Evolutionary conservation across 1,140 invertebrate species (phyloP), one percentile per base, ranked within the genome.

Genomic region (Hermetia illucens): DNA sequence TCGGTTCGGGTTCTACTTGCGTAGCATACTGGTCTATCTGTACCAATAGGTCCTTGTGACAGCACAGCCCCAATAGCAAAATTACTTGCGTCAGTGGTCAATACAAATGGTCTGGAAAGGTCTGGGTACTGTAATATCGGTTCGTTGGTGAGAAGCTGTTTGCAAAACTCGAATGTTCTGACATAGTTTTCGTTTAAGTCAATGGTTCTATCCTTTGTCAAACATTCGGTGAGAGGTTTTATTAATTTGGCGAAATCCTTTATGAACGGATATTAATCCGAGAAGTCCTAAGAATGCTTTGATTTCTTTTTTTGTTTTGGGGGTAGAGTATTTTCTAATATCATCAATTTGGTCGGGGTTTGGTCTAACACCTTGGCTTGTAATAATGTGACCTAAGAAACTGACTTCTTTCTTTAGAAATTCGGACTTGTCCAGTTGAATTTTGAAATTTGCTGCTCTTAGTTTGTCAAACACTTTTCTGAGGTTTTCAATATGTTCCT

Each of bases 1-100:
- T 50, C 40, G 40, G 58, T 64, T 30, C 66, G 41, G 5, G 46
- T 52, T 27, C 61, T 34, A 29, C 53, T 61, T 0, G 56, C 55
- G 44, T 55, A 67, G 4, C 48, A 46, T 9, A 62, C 51, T 1
- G 59, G 61, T 36, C 39, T 30, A 46, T 52, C 50, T n/a, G 34
- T 44, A 10, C 46, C 48, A 24, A 45, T 42, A 8, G 29, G 4
- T 3, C 44, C 45, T 38, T 58, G 53, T 0, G 48, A 50, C 4
- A 56, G 15, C 4, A 51, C 41, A 0, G 44, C 50, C 6, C 45
- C 46, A 5, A 54, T 34, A 5, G 52, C 52, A 22, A 39, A 33
- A 10, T 51, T 44, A 21, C 43, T 49, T 5, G 49, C 51, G 21
- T 54, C 48, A 1, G 45, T 52, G 2, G 44, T 50, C 1, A 39